These are phyloP conservation scores for Callionymus lyra DNA, from an alignment of 2,113 vertebrate species.

Conservation along the genomic window DNA sequence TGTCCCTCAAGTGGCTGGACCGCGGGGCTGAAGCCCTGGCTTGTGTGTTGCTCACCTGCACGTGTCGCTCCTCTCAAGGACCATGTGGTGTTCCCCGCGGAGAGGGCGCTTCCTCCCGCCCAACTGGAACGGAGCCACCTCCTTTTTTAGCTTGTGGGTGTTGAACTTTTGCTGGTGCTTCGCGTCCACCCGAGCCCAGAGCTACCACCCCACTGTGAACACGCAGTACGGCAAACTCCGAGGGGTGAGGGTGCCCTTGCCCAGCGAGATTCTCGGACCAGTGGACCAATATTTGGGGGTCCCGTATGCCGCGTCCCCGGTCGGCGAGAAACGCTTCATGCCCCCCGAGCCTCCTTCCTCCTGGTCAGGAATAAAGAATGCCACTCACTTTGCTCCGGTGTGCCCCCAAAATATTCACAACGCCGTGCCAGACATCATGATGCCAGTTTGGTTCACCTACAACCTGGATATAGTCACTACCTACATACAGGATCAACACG, in stretches of 20 bases:
- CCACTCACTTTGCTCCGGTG: constrained; percentile 94
- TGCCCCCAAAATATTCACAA: constrained; percentile 99
- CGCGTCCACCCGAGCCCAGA: constrained; percentile 69
- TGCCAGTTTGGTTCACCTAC: constrained; percentile 98
- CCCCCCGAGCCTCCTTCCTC: constrained; percentile 90
- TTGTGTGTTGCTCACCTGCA: constrained; percentile 57
- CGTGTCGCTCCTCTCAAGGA: constrained; percentile 51
- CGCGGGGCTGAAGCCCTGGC: constrained; percentile 40
- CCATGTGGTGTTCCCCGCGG: constrained; percentile 68
- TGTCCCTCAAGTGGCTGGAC: constrained; percentile 37
- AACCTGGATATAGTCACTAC: constrained; percentile 98
- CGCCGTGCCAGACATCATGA: constrained; percentile 96
- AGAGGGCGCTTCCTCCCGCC: constrained; percentile 59
- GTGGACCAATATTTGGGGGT: constrained; percentile 92
- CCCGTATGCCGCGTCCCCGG: constrained; percentile 83
- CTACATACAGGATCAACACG: constrained; percentile 96
- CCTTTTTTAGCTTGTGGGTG: constrained; percentile 75
- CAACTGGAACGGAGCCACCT: constrained; percentile 66
- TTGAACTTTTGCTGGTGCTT: constrained; percentile 75
- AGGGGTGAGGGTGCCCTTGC: constrained; percentile 84
- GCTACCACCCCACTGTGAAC: constrained; percentile 91
- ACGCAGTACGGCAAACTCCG: constrained; percentile 95
- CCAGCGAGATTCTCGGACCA: constrained; percentile 92
- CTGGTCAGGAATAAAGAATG: constrained; percentile 96
- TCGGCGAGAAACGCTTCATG: constrained; percentile 92